Evolutionary conservation across 2,888 invertebrate species (phyloP).

Genomic region (Mesorhabditis belari): DNA sequence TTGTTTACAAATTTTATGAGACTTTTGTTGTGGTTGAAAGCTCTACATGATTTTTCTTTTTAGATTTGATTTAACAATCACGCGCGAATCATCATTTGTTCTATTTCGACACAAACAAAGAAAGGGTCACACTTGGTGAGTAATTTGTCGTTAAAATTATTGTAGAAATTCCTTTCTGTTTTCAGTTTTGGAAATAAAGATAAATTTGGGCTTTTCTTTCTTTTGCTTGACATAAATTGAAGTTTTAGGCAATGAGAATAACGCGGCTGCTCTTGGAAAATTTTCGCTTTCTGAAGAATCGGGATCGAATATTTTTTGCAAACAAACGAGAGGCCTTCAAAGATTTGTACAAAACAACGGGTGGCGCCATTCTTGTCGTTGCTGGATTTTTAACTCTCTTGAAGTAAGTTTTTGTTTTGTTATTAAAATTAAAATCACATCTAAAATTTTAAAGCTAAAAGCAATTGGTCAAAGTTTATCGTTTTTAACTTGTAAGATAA

Average conservation of each 20-base stretch:
- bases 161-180: too few species aligned
- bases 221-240: slow-evolving; percentile 3
- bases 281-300: background rate
- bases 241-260: slow-evolving; percentile 5
- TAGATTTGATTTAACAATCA: too few species aligned
- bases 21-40: too few species aligned
- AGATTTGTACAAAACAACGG: background rate
- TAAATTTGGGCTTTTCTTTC: background rate
- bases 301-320: background rate
- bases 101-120: too few species aligned
- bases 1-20: too few species aligned
- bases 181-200: background rate
- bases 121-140: too few species aligned
- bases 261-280: background rate
- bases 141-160: too few species aligned
- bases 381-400: background rate
- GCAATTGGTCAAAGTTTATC: too few species aligned
- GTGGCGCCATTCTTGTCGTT: background rate
- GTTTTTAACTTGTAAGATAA: background rate
- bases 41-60: too few species aligned
- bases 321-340: background rate
- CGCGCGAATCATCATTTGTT: too few species aligned
- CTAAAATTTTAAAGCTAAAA: too few species aligned
- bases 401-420: background rate
- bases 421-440: too few species aligned